Evolutionary conservation across 1,140 invertebrate genomes (phyloP).

Genomic region (Cyphomyrmex costatus): DNA sequence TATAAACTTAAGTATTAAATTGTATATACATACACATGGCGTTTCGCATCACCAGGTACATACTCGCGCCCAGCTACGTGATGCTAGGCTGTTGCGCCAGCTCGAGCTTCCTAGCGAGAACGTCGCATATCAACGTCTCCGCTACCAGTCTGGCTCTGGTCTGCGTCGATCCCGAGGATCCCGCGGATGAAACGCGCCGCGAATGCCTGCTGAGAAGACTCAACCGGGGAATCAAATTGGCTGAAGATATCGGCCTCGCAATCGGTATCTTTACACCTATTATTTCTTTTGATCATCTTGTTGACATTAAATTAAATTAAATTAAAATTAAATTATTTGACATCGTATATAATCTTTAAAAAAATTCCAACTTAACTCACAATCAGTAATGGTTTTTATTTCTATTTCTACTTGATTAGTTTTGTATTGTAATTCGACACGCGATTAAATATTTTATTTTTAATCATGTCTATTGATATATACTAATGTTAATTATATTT

Average conservation of each 20-base stretch:
- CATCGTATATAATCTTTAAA: neutral
- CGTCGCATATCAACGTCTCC: constrained; percentile 88
- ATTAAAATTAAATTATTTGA: no score
- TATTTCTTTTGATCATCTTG: neutral
- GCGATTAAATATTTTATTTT: neutral
- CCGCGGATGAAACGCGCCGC: constrained; percentile 83
- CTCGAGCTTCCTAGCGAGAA: constrained; percentile 87
- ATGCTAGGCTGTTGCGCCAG: constrained; percentile 88
- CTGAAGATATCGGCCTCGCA: constrained; percentile 83
- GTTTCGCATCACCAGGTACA: constrained; percentile 80
- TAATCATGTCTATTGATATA: no score
- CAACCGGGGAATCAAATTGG: constrained; percentile 81
- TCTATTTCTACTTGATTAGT: neutral
- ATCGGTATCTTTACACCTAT: constrained; percentile 70
- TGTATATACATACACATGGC: neutral
- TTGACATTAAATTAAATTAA: no score
- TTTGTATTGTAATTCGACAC: neutral
- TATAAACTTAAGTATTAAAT: neutral
- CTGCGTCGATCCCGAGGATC: constrained; percentile 87
- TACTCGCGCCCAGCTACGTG: constrained; percentile 88
- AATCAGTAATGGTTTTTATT: neutral
- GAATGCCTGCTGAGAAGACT: constrained; percentile 83
- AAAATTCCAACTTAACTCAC: neutral
- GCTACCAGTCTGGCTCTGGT: constrained; percentile 88
- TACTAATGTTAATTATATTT: no score